Percentiles rank a stretch among this genome's conserved stretches.
phyloP scores from a whole-genome alignment of 2,113 vertebrate genomes.

The Fukomys damarensis region DNA sequence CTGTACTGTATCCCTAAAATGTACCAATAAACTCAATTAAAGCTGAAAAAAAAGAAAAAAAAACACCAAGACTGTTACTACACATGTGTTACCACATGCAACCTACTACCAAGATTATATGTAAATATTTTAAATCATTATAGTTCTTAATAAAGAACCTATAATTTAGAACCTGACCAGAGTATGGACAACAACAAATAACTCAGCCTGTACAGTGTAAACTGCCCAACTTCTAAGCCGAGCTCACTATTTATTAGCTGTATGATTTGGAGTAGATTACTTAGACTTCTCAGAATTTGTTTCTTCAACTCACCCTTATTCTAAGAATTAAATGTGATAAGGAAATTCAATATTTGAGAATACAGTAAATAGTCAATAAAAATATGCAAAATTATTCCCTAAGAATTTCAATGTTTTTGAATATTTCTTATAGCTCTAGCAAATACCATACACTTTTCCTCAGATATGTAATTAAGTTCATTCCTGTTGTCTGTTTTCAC shows the following conservation, averaged over 20 bases:
- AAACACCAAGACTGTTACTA: not conserved
- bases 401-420: not conserved
- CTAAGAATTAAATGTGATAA: not conserved
- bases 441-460: not conserved
- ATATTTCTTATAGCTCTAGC: not conserved
- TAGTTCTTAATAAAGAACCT: not conserved
- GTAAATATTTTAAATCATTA: not conserved
- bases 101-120: not conserved
- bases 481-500: not conserved
- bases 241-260: not conserved
- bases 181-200: not conserved
- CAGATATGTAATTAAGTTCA: not conserved
- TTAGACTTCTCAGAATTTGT: not conserved
- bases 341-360: not conserved
- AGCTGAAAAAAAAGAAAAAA: no score
- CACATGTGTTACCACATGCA: not conserved
- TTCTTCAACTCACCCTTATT: not conserved
- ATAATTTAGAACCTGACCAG: not conserved
- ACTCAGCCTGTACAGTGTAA: not conserved
- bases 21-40: no score
- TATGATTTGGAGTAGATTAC: not conserved
- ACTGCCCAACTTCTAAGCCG: not conserved
- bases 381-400: not conserved
- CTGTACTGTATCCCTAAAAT: no score
- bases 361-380: not conserved